Evolutionary conservation across 2,888 invertebrate species (phyloP), one percentile per base, ranked within the genome.

Genomic region (Conops quadrifasciatus): DNA sequence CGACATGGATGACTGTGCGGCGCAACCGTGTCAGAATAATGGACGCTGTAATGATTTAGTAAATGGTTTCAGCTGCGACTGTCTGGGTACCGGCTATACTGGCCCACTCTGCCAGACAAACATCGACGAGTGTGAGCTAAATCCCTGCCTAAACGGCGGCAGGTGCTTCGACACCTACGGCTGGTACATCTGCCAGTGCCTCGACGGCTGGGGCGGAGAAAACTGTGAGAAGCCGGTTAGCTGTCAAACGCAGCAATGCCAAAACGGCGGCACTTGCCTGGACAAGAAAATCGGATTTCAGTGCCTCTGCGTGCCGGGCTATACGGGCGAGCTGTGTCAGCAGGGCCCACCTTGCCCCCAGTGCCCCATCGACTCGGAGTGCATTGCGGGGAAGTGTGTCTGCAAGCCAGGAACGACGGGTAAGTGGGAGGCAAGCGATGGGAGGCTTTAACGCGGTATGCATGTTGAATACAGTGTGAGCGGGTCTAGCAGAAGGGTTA

Each of bases 81-180:
- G 95, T 84, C 86, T 88, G 62, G 88, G 88, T 78, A 94, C 94
- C 0, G 93, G 94, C 1, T 94, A 93, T 85, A 87, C 87, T 24
- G 94, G 95, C 5, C 81, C 87, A 13, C 88, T 91, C 13, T 95
- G 95, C 84, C 92, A 93, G 78, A 83, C 88, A 19, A 94, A 95
- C 85, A 90, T 94, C 78, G 91, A 95, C 86, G 95, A 95, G 86
- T 95, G 95, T 83, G 87, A 88, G 75, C 89, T 89, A 74, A 87
- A 87, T 75, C 93, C 94, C 19, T 93, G 92, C 79, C 82, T 88
- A 63, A 93, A 94, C 77, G 89, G 90, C 75, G 94, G 94, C 30
- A 88, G 89, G 59, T 95, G 95, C 86, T 94, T 91, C 84, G 93
- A 94, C 85, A 93, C 91, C 70, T 94, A 94, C 84, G 94, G 94